Conservation (phyloP, 2,113 vertebrate species). For the Dipodomys spectabilis region DNA sequence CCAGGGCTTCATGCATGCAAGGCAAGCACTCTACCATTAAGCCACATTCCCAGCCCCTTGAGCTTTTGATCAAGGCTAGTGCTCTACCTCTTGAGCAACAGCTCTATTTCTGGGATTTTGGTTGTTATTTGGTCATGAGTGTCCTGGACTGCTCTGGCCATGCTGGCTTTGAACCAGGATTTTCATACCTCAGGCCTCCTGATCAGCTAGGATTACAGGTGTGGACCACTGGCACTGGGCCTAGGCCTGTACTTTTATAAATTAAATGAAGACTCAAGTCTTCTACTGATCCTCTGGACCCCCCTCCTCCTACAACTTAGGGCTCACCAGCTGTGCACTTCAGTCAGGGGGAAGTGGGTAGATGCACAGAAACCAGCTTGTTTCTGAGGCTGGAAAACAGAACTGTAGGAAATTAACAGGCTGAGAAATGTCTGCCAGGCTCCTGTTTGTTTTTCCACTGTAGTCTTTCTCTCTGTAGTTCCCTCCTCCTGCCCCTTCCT, state of each 20-base stretch:
- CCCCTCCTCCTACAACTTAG: background rate
- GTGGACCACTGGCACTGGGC: too few relatives aligned
- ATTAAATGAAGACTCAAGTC: slow-evolving; percentile 36
- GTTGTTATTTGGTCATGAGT: too few relatives aligned
- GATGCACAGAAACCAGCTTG: slow-evolving; percentile 68
- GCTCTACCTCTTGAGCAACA: too few relatives aligned
- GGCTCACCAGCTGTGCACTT: slow-evolving; percentile 66
- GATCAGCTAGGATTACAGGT: too few relatives aligned
- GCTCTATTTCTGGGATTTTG: too few relatives aligned
- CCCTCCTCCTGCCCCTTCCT: slow-evolving; percentile 38
- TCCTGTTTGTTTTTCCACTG: slow-evolving; percentile 42
- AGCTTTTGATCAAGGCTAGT: too few relatives aligned
- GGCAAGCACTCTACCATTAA: too few relatives aligned
- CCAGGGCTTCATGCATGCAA: too few relatives aligned
- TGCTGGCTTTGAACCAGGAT: too few relatives aligned
- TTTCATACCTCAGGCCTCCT: too few relatives aligned
- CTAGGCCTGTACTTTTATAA: background rate
- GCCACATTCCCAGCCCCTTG: too few relatives aligned
- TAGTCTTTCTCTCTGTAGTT: slow-evolving; percentile 47
- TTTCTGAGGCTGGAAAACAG: slow-evolving; percentile 77
- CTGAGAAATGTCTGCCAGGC: slow-evolving; percentile 75
- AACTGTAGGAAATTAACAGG: slow-evolving; percentile 77
- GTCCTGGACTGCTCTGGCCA: too few relatives aligned
- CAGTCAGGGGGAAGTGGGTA: slow-evolving; percentile 46
- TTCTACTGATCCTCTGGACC: background rate